Conservation (phyloP, 2,113 vertebrate species). For the Pterocles burchelli region DNA sequence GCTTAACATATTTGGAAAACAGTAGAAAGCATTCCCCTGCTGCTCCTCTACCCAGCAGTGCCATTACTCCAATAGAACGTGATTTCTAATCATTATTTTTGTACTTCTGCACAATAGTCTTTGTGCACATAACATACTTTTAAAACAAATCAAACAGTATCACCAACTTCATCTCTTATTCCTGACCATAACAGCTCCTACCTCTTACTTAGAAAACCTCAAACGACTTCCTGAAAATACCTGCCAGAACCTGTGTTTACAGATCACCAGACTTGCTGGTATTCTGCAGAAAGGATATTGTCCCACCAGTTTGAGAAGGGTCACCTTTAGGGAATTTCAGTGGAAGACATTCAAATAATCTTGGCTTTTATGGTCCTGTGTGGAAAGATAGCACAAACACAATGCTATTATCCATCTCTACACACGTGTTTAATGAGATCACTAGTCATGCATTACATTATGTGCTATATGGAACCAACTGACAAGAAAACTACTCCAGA, state of each 20-base stretch:
- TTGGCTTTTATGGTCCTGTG: neutral
- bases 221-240: neutral
- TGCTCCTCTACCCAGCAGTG: neutral
- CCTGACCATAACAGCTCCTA: neutral
- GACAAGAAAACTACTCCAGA: neutral
- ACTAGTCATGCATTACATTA: neutral
- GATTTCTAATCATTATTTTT: neutral
- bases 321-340: neutral
- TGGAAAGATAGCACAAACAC: neutral
- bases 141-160: neutral
- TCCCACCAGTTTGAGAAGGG: neutral
- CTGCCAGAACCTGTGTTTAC: neutral
- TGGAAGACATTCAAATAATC: neutral
- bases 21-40: neutral
- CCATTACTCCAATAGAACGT: neutral
- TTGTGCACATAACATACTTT: neutral
- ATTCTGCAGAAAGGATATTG: neutral
- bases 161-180: neutral
- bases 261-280: neutral
- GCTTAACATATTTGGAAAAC: neutral
- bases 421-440: neutral
- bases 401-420: neutral
- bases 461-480: fast-evolving
- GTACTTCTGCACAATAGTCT: neutral
- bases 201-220: neutral